Evolutionary conservation across 2,888 invertebrate genomes (phyloP).

Genomic region (Sminthurinus aureus): DNA sequence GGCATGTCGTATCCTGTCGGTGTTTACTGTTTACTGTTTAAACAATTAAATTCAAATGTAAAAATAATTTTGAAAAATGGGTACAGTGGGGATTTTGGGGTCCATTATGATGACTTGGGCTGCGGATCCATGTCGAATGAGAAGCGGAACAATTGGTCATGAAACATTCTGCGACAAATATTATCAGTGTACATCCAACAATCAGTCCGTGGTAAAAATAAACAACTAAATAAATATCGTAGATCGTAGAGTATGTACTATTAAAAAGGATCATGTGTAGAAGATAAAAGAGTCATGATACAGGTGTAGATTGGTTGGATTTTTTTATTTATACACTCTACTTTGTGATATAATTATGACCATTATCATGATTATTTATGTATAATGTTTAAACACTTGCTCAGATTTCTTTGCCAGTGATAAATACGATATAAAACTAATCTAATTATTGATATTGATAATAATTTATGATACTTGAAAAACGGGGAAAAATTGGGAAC

Average conservation of each 20-base stretch:
- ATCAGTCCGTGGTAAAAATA: constrained; percentile 54
- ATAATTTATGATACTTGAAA: background rate
- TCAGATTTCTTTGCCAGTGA: background rate
- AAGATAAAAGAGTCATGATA: too few relatives aligned
- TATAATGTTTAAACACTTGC: background rate
- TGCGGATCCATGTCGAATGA: constrained; percentile 38
- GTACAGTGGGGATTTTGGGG: constrained; percentile 29
- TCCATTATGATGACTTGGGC: constrained; percentile 27
- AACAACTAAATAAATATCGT: too few relatives aligned
- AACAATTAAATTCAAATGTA: too few relatives aligned
- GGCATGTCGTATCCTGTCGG: too few relatives aligned
- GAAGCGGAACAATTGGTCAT: constrained; percentile 59
- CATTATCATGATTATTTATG: too few relatives aligned
- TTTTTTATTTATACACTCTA: too few relatives aligned
- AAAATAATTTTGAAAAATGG: background rate
- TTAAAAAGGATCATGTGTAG: too few relatives aligned
- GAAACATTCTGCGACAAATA: constrained; percentile 62
- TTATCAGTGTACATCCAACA: constrained; percentile 60
- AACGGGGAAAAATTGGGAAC: background rate
- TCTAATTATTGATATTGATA: background rate
- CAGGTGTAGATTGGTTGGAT: too few relatives aligned
- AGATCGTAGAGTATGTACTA: too few relatives aligned
- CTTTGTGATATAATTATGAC: too few relatives aligned
- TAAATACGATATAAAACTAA: background rate
- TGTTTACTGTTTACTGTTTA: too few relatives aligned